Evolutionary conservation across 2,888 invertebrate species (phyloP), one percentile per base, ranked within the genome.

Genomic region (Synanthedon formicaeformis): DNA sequence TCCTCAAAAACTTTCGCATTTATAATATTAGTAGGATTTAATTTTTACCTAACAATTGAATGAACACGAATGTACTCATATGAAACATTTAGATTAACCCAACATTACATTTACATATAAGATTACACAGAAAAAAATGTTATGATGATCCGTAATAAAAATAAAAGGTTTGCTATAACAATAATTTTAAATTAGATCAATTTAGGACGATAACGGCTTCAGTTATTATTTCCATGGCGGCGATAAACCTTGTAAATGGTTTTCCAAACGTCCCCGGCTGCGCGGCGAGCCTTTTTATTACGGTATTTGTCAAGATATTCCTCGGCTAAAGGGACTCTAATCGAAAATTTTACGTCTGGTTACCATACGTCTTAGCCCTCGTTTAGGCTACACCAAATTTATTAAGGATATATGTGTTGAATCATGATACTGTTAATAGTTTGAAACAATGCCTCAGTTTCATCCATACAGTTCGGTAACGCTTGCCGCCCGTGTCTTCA

Each of bases 191-290:
- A 85, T 83, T 83, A 83, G 82, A 84, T 82, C 84, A 81, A 83
- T 84, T 84, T 82, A 77, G 84, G 76, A 78, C 76, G 82, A 84
- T 84, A 84, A 83, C 81, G 81, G 82, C 81, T 71, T 68, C 80
- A 78, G 83, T 83, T 85, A 86, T 85, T 85, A 85, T 85, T 86
- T 84, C 83, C 83, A 85, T 83, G 72, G 84, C 81, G 75, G 70
- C 83, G 79, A 85, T 85, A 86, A 86, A 85, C 74, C 82, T 85
- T 82, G 82, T 81, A 80, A 85, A 86, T 84, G 82, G 85, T 81
- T 85, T 85, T 84, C 81, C 85, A 80, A 85, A 84, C 81, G 82
- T 75, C 77, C 79, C 34, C 74, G 75, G 76, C 72, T 64, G 80
- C 73, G 75, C 78, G 74, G 72, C 72, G 77, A 77, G 81, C 75